Evolutionary conservation across 2,113 vertebrate genomes (phyloP), one percentile per base, ranked within the genome.

Genomic region (Pseudorectes ferrugineus): DNA sequence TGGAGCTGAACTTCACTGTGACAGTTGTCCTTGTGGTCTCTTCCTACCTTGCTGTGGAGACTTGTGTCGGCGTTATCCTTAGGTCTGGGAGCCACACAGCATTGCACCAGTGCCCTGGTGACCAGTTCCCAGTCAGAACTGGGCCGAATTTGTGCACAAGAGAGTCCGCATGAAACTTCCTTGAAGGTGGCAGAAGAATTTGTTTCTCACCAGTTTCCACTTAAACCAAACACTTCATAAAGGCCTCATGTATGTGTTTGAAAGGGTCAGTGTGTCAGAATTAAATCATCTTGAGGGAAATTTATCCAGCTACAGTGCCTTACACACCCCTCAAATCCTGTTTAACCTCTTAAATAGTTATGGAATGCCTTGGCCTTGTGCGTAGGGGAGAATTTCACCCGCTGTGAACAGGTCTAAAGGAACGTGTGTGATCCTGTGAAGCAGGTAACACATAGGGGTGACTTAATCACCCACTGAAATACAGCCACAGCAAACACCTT

Each of bases 401-500:
- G 1, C 40, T 45, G 86, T 58, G 80, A 91, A 54, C 79, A 62
- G 90, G 67, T 88, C 85, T 81, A n/a, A 51, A 74, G 91, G 92
- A 95, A 94, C 33, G 8, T 82, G 83, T 5, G 5, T 58, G 84
- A 73, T 90, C 78, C 78, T 83, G 92, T 78, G 88, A 96, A 88
- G 71, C 15, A 94, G 83, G 79, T 91, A 92, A 83, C 49, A 43
- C 58, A 5, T 14, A 87, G 51, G 38, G 55, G 68, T 92, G 84
- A 94, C 90, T 93, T 95, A 92, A 94, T 92, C 70, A 22, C 28
- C 48, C 0, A 9, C 70, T 95, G 89, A 97, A 93, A 95, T 71
- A 46, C 58, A 73, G 74, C 72, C 88, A 92, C 63, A 94, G 85
- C 85, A 96, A 95, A 93, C 89, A 88, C 79, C 72, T 93, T 95